Conservation (phyloP, 2,113 vertebrate species). For the Fukomys damarensis region DNA sequence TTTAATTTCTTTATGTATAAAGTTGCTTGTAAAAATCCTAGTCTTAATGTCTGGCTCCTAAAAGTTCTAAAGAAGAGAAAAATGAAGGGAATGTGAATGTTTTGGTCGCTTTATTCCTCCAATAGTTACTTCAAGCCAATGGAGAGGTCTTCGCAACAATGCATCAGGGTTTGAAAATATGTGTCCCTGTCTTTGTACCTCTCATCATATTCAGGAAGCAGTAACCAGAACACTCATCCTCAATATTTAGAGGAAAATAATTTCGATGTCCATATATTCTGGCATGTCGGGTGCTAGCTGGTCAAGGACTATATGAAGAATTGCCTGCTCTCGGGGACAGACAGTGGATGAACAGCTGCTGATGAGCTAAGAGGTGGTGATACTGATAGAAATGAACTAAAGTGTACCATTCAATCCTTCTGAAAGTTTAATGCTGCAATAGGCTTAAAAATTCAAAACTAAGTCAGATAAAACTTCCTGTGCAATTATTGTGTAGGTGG, state of each 20-base stretch:
- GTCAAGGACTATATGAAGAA: not conserved
- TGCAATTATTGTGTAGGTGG: not conserved
- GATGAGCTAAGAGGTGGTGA: not conserved
- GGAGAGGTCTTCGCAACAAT: not conserved
- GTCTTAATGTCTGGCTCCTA: not conserved
- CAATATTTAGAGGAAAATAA: not conserved
- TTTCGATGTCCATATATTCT: not conserved
- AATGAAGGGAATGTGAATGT: not conserved
- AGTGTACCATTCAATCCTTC: not conserved
- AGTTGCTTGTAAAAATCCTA: not conserved
- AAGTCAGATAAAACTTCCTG: not conserved
- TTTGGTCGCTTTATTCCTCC: not conserved
- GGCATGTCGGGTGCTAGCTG: not conserved
- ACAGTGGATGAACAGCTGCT: not conserved
- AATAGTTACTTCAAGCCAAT: not conserved
- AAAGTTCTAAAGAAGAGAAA: not conserved
- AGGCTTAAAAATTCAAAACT: not conserved
- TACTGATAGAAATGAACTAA: not conserved
- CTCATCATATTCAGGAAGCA: not conserved
- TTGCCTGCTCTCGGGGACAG: not conserved
- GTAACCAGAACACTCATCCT: not conserved
- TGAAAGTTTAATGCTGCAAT: not conserved
- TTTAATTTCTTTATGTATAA: not conserved
- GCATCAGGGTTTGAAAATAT: not conserved
- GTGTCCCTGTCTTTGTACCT: not conserved